Conservation (phyloP, 2,888 invertebrate species). For the Scrobipalpa atriplicella region DNA sequence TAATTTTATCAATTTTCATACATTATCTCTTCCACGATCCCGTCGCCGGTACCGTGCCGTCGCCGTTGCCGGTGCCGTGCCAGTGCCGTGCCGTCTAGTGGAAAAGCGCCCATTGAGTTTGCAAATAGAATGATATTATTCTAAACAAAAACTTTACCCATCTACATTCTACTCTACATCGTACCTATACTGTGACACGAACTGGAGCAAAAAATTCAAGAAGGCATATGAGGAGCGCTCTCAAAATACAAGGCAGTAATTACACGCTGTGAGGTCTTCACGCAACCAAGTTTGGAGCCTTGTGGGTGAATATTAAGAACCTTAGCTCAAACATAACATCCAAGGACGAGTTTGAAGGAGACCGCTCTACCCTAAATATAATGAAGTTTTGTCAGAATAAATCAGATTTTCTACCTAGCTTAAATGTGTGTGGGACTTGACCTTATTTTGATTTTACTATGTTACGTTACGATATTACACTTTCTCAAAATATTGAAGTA, state of each 20-base stretch:
- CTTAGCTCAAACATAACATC: not conserved
- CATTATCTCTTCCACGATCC: no score
- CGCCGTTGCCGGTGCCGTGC: no score
- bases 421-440: no score
- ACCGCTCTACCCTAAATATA: not conserved
- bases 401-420: not conserved
- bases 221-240: slow-evolving; percentile 2
- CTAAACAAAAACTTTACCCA: not conserved
- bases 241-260: slow-evolving; percentile 25
- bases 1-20: no score
- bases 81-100: no score
- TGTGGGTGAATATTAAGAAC: slow-evolving; percentile 25
- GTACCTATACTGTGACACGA: not conserved
- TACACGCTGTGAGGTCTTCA: slow-evolving; percentile 18
- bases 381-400: not conserved
- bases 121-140: not conserved
- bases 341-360: not conserved
- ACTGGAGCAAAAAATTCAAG: not conserved
- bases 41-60: no score
- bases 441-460: no score
- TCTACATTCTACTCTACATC: not conserved
- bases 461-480: no score
- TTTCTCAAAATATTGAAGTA: no score
- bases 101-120: no score
- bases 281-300: not conserved